Evolutionary conservation across 2,888 invertebrate species (phyloP).

Genomic region (Isotomurus palustris): DNA sequence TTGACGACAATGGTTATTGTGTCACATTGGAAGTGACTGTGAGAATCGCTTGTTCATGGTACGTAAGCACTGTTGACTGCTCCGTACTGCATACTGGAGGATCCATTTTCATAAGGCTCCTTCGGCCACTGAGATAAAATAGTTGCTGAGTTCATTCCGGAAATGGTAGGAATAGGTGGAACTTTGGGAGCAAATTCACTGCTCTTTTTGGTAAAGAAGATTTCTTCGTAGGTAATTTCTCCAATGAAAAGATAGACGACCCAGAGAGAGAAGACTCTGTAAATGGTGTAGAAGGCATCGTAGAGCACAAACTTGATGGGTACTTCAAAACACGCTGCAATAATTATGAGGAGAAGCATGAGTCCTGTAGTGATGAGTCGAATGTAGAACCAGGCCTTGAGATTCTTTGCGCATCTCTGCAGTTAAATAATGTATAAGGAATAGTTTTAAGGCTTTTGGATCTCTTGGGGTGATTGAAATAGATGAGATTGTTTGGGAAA

Average conservation of each 20-base stretch:
- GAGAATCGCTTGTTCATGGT: too few relatives aligned
- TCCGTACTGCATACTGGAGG: background rate
- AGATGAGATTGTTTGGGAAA: too few relatives aligned
- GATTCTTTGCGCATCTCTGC: conserved; percentile 32
- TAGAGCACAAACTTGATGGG: conserved; percentile 29
- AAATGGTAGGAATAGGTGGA: background rate
- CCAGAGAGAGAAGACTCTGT: conserved; percentile 39
- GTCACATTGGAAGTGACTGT: too few relatives aligned
- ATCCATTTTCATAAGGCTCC: background rate
- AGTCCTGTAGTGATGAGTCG: conserved; percentile 25
- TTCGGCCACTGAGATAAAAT: background rate
- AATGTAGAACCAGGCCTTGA: conserved; percentile 41
- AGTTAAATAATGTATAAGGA: conserved; percentile 1
- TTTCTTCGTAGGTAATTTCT: conserved; percentile 28
- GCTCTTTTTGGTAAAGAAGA: conserved; percentile 11
- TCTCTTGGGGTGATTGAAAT: background rate
- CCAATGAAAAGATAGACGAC: conserved; percentile 34
- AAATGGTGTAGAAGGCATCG: conserved; percentile 36
- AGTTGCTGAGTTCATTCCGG: background rate
- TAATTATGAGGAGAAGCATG: conserved; percentile 25
- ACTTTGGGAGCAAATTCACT: background rate
- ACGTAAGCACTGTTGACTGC: conserved; percentile 1
- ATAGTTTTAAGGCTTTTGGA: background rate
- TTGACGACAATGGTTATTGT: too few relatives aligned
- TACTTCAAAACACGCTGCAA: conserved; percentile 36